Conservation (phyloP, 2,888 invertebrate genomes). For the Danaus chrysippus region DNA sequence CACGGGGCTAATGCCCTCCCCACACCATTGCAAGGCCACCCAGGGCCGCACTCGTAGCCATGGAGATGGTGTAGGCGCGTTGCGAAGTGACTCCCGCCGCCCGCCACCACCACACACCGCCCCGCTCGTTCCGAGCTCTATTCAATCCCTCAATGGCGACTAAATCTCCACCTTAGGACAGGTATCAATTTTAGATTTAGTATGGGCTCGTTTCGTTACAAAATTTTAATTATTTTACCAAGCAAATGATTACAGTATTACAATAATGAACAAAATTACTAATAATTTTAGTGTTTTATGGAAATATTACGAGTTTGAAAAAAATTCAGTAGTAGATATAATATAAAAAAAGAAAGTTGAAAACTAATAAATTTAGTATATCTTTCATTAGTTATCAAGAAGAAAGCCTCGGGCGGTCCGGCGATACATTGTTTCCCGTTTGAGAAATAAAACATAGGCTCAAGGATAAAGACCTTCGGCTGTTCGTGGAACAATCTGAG, state of each 20-base stretch:
- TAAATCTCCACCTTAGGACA: conserved; percentile 70
- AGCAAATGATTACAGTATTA: no score
- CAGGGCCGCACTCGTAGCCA: conserved; percentile 76
- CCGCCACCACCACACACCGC: conserved; percentile 35
- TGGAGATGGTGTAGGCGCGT: conserved; percentile 68
- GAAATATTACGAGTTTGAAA: no score
- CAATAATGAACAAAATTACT: no score
- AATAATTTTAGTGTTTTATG: no score
- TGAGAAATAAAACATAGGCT: conserved; percentile 21
- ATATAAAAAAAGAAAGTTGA: neutral
- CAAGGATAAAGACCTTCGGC: conserved; percentile 26
- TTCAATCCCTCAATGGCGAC: conserved; percentile 71
- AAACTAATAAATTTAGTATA: conserved; percentile 7
- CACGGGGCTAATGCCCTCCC: conserved; percentile 78
- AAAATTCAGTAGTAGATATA: no score
- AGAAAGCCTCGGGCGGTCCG: conserved; percentile 3
- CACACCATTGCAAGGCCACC: conserved; percentile 79
- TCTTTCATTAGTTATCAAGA: conserved; percentile 3
- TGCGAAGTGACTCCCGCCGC: conserved; percentile 61
- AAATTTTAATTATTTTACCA: neutral
- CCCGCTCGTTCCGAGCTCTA: conserved; percentile 64
- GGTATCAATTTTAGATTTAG: conserved; percentile 33
- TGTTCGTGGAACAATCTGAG: conserved; percentile 28
- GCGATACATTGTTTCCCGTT: conserved; percentile 25
- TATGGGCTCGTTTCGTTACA: conserved; percentile 9